Base-by-base conservation (phyloP, 2,113 vertebrate species). In the Bubo bubo region DNA sequence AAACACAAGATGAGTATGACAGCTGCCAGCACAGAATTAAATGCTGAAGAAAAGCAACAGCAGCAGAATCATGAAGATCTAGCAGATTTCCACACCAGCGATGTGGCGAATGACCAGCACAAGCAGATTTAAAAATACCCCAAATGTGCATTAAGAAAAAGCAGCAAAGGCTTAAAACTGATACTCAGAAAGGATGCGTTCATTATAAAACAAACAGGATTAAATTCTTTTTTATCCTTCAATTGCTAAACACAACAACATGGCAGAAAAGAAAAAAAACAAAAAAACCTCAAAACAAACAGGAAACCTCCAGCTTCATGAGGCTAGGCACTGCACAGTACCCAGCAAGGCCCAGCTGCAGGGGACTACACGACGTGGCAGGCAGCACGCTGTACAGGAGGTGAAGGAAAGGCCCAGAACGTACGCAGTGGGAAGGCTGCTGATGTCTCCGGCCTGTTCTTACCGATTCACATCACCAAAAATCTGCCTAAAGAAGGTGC, bases 21-120 rank as follows among this genome's bases (percentile, higher is more conserved):
- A 97, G 68, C 83, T 97, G 89, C 86, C 71, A 79, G 62, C 85
- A 60, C 34, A 45, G 49, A 87, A 37, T 41, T 62, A 75, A 75
- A 93, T 9, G 34, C 71, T 93, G 49, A 75, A 88, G 49, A 60
- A 60, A 93, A 79, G 58, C 5, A 8, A 68, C 79, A 90, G 92
- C 70, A 93, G 70, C 26, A 75, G 58, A 86, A 79, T 10, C 9
- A 0, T 12, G 62, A 85, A 50, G 68, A 66, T 59, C 60, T 43
- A 70, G 77, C 41, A 87, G 73, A 41, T 73, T 73, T 71, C 77
- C 43, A 37, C 37, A 47, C 9, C 41, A 62, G 37, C 11, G 21
- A 81, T 2, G 4, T 62, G 28, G 20, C 2, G 4, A 86, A 66
- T 22, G 30, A 77, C 76, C 84, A 76, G n/a, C 58, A 64, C 12